Base-by-base conservation (phyloP, 2,888 invertebrate species). In the Galerucella pusilla region DNA sequence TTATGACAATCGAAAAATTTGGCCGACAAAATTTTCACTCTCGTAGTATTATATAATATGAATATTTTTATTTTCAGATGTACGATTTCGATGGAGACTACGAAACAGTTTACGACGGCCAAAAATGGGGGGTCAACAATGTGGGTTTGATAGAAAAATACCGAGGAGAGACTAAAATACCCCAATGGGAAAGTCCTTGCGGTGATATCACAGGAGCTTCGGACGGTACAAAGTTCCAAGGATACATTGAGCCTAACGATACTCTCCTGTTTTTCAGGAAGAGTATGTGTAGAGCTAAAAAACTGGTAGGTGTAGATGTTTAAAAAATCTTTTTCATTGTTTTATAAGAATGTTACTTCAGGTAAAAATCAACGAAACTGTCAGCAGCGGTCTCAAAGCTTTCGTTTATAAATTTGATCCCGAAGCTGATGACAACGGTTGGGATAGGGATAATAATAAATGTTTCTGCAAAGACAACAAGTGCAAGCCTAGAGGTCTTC, bases 201-300 rank as follows among this genome's bases (percentile, higher is more conserved):
- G 94, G 94, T 64, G 92, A 93, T 81, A 91, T 96, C 9, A 90
- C 91, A 75, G 91, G 92, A 35, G 91, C 95, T 0, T 96, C 96
- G 0, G 97, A 97, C 84, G 97, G 96, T 1, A 93, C 94, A 16
- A 96, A 96, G 86, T 97, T 96, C 86, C 91, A 90, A 25, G 93
- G 95, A 14, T 91, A 91, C 68, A 90, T 96, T 1, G 83, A 89
- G 35, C 91, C 90, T 14, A 93, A 94, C 76, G 94, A 95, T 14
- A 90, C 91, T 0, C 86, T 96, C 0, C 86, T 92, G 75, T 95
- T 97, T 87, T 97, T 91, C 87, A 90, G 96, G 76, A 95, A 95
- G 85, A 96, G 96, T 84, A 90, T 97, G 83, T 97, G 97, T 86
- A 90, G 97, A 75, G 92, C 94, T n/a, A 93, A 94, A 42, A 90